Evolutionary conservation across 2,113 vertebrate species (phyloP).

Genomic region (Caracal caracal): DNA sequence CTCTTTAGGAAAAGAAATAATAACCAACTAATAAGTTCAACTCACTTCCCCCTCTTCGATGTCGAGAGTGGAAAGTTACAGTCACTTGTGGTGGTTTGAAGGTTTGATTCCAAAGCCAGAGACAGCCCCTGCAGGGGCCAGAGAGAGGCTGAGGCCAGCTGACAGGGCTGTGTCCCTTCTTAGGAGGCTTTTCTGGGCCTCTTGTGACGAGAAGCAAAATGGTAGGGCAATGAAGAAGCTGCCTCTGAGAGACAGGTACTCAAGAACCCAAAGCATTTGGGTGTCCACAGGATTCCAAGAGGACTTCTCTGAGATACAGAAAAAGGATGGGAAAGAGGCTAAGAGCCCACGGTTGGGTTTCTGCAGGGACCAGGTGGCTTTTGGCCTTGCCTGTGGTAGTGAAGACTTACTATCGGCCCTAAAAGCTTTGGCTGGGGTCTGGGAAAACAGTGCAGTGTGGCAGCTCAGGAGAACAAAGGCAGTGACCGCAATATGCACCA

Average conservation of each 20-base stretch:
- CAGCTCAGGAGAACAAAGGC: not conserved
- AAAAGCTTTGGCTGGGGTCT: not conserved
- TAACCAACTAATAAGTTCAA: not conserved
- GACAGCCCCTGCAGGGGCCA: not conserved
- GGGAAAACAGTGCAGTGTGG: too few species aligned
- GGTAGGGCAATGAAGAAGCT: not conserved
- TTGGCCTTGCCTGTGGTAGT: accelerated
- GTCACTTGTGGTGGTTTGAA: not conserved
- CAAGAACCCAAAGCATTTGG: not conserved
- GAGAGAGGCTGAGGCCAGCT: not conserved
- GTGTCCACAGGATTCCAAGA: not conserved
- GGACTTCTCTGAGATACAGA: not conserved
- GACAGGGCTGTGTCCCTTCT: not conserved
- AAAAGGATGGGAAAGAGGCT: not conserved
- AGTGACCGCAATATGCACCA: not conserved
- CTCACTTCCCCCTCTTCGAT: not conserved
- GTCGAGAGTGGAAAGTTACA: not conserved
- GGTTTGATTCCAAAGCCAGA: not conserved
- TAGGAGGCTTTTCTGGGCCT: not conserved
- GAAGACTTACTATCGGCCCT: not conserved
- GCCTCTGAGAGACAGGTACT: not conserved
- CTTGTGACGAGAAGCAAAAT: not conserved
- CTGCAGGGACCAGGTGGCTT: not conserved
- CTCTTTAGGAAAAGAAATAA: not conserved
- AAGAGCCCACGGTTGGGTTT: not conserved